Evolutionary conservation across 92 coral and sea anemone genomes (phyloP).

Genomic region (Blastomussa wellsi): DNA sequence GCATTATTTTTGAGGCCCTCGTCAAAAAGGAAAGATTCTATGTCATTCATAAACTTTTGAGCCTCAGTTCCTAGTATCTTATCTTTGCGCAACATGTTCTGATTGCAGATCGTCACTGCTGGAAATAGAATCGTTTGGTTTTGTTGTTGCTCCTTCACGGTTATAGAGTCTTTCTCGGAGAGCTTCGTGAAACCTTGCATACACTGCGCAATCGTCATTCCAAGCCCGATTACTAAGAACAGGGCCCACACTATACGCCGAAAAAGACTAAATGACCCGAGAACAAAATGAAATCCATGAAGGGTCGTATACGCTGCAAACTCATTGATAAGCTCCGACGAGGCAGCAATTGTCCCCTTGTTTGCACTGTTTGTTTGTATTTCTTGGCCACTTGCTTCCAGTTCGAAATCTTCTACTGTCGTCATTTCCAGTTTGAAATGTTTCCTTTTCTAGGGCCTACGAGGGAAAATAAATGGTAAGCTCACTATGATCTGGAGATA

Average conservation of each 20-base stretch:
- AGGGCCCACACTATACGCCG: not conserved
- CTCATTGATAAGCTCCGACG: not conserved
- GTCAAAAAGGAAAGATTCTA: not conserved
- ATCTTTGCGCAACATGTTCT: slow-evolving; percentile 23
- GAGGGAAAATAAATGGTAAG: not conserved
- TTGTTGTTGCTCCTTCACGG: not conserved
- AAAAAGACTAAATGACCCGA: not conserved
- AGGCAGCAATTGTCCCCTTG: not conserved
- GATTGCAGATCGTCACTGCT: slow-evolving; percentile 17
- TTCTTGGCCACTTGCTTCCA: not conserved
- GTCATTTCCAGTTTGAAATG: not conserved
- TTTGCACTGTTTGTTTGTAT: not conserved
- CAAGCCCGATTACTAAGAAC: not conserved
- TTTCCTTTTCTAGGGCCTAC: not conserved
- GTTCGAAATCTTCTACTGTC: not conserved
- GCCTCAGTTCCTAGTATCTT: slow-evolving; percentile 25
- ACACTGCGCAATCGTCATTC: not conserved
- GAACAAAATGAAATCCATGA: slow-evolving; percentile 9
- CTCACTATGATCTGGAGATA: not conserved
- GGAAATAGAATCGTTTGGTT: not conserved
- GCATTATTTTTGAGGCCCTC: not conserved
- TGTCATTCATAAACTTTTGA: slow-evolving; percentile 13
- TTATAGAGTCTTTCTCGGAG: not conserved
- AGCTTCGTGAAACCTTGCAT: not conserved
- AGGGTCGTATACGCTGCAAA: slow-evolving; percentile 14